These are phyloP conservation scores for Sphaeramia orbicularis DNA, from an alignment of 2,797 vertebrate species.

Conservation along the genomic window DNA sequence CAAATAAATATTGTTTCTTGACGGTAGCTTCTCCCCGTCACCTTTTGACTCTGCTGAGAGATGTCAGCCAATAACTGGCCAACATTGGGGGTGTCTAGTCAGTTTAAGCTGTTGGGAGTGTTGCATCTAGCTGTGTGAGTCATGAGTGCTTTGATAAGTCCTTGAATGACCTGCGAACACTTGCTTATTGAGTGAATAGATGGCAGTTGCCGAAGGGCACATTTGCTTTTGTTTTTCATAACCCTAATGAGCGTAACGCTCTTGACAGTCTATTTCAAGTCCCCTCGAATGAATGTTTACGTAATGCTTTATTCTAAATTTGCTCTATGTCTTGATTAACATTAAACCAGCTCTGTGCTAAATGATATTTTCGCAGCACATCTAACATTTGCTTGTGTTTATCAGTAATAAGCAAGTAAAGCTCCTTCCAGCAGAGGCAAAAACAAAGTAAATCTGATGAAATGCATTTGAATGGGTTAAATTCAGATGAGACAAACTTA, in stretches of 20 bases:
- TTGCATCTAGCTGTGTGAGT: conserved; percentile 55
- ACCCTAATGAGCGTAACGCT: conserved; percentile 46
- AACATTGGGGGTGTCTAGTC: conserved; percentile 50
- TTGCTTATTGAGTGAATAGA: conserved; percentile 41
- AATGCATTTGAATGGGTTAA: conserved; percentile 65
- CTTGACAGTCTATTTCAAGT: conserved; percentile 46
- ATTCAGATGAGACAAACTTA: conserved; percentile 63
- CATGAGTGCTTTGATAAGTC: conserved; percentile 58
- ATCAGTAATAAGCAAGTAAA: conserved; percentile 45
- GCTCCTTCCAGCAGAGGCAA: conserved; percentile 18
- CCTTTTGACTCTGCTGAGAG: too few species aligned
- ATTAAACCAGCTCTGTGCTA: conserved; percentile 45
- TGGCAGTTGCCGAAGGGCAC: conserved; percentile 26
- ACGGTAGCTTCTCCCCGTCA: conserved; percentile 29
- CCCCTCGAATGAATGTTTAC: conserved; percentile 46
- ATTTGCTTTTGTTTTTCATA: conserved; percentile 59
- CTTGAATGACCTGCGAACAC: conserved; percentile 62
- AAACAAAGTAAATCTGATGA: conserved; percentile 62
- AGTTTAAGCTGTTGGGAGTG: conserved; percentile 47
- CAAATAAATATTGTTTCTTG: conserved; percentile 41
- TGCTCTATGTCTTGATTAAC: conserved; percentile 53
- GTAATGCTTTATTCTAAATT: conserved; percentile 45
- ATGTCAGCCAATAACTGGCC: conserved; percentile 51
- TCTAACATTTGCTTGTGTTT: conserved; percentile 33
- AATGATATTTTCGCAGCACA: conserved; percentile 46